These are phyloP conservation scores for Apis cerana DNA, from an alignment of 1,140 invertebrate species.

Conservation along the genomic window DNA sequence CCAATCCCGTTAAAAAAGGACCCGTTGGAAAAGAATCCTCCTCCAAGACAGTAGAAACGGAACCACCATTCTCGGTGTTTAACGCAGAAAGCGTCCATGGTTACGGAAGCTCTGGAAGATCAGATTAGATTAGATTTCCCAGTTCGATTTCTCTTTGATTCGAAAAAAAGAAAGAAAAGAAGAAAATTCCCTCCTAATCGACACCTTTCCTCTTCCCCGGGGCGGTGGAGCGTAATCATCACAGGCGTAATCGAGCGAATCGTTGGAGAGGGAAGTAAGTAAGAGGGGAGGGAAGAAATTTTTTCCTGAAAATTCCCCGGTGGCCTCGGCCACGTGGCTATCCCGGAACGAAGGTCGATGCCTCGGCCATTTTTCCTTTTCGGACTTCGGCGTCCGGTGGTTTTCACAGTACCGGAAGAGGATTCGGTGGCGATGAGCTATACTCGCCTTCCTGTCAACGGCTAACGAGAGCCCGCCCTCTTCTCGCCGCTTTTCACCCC, in stretches of 20 bases:
- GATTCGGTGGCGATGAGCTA: conserved; percentile 64
- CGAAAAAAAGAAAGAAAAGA: too few relatives aligned
- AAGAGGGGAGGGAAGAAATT: neutral
- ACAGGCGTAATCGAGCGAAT: conserved; percentile 1
- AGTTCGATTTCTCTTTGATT: too few relatives aligned
- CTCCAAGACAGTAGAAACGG: too few relatives aligned
- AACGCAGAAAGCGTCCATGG: too few relatives aligned
- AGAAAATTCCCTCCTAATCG: too few relatives aligned
- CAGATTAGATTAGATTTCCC: too few relatives aligned
- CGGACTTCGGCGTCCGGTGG: conserved; percentile 39
- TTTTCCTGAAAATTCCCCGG: neutral
- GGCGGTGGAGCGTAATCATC: neutral
- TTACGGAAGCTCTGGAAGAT: too few relatives aligned
- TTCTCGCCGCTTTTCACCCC: conserved; percentile 57
- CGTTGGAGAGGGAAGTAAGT: too few relatives aligned
- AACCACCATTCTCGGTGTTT: too few relatives aligned
- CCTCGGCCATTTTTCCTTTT: conserved; percentile 49
- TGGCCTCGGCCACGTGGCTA: conserved; percentile 45
- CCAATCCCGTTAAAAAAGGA: too few relatives aligned
- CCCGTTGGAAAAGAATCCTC: too few relatives aligned
- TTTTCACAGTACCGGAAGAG: conserved; percentile 70
- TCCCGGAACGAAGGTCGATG: conserved; percentile 35
- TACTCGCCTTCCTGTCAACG: conserved; percentile 72
- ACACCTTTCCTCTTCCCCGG: neutral
- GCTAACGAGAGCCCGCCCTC: conserved; percentile 70